A percentile compares a stretch with the other conserved stretches of the same genome.
These are phyloP conservation scores for Eriosoma lanigerum DNA, from an alignment of 1,140 invertebrate species.

Conservation along the genomic window DNA sequence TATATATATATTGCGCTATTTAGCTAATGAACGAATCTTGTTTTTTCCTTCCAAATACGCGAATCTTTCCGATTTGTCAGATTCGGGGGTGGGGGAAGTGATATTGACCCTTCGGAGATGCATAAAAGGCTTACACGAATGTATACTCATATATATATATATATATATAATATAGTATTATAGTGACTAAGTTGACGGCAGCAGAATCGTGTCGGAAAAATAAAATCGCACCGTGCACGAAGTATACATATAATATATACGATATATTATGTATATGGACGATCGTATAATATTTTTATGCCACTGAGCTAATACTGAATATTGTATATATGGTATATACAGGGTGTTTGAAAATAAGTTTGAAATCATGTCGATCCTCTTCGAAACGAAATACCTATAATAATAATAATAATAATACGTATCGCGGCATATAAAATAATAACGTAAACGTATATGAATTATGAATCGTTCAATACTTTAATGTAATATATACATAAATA, in stretches of 20 bases:
- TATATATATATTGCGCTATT: not conserved
- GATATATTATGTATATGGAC: not conserved
- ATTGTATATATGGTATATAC: not conserved
- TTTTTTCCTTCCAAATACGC: not conserved
- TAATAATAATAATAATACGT: too few species aligned
- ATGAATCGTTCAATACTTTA: too few species aligned
- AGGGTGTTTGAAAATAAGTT: not conserved
- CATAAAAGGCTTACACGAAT: not conserved
- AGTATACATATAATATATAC: not conserved
- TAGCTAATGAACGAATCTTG: conserved; percentile 34
- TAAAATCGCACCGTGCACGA: not conserved
- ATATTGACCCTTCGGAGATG: not conserved
- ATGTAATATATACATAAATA: too few species aligned
- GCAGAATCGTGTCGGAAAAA: conserved; percentile 9
- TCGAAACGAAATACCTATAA: too few species aligned
- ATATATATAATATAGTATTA: too few species aligned
- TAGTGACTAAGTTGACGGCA: too few species aligned
- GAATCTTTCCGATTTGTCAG: too few species aligned
- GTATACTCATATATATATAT: too few species aligned
- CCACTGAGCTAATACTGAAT: not conserved
- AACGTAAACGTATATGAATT: too few species aligned
- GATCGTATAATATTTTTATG: conserved; percentile 45
- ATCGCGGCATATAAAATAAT: too few species aligned
- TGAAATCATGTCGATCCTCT: too few species aligned
- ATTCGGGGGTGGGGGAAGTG: too few species aligned